phyloP scores from a whole-genome alignment of 2,797 vertebrate genomes.

The Hemitrygon akajei region DNA sequence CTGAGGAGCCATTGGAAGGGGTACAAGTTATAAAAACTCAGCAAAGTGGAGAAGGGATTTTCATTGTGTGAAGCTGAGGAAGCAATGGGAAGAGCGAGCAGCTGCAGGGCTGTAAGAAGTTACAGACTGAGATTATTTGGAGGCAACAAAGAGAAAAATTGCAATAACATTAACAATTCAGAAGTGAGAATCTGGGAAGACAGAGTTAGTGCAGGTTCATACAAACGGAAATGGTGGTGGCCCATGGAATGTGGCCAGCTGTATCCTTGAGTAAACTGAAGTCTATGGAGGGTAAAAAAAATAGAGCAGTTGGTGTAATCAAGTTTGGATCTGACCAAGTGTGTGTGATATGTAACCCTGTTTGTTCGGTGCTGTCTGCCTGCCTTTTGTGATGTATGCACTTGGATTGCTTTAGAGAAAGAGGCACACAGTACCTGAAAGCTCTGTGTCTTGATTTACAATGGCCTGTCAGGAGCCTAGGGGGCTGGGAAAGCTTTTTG shows the following conservation, averaged over 20 bases:
- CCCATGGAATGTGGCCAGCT: background rate
- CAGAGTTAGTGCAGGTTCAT: background rate
- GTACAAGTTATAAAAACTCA: too few relatives aligned
- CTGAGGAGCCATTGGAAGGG: too few relatives aligned
- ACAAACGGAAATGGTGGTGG: background rate
- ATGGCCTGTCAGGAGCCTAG: too few relatives aligned
- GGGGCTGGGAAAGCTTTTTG: too few relatives aligned
- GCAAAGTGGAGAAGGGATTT: too few relatives aligned
- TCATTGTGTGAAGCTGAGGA: too few relatives aligned
- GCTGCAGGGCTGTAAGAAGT: background rate
- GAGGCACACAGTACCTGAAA: background rate
- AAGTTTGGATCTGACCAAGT: too few relatives aligned
- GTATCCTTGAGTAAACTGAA: background rate
- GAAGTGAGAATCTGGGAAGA: background rate
- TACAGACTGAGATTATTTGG: background rate
- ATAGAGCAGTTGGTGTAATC: background rate
- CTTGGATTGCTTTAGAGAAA: background rate
- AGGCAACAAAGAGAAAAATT: too few relatives aligned
- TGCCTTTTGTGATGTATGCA: background rate
- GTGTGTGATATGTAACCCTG: background rate
- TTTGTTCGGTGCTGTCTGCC: background rate
- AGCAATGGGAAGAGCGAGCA: too few relatives aligned
- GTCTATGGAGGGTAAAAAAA: background rate
- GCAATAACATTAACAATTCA: background rate
- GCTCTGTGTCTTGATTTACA: background rate